These are phyloP conservation scores for Bolborhynchus lineola DNA, from an alignment of 2,113 vertebrate genomes.

Conservation along the genomic window DNA sequence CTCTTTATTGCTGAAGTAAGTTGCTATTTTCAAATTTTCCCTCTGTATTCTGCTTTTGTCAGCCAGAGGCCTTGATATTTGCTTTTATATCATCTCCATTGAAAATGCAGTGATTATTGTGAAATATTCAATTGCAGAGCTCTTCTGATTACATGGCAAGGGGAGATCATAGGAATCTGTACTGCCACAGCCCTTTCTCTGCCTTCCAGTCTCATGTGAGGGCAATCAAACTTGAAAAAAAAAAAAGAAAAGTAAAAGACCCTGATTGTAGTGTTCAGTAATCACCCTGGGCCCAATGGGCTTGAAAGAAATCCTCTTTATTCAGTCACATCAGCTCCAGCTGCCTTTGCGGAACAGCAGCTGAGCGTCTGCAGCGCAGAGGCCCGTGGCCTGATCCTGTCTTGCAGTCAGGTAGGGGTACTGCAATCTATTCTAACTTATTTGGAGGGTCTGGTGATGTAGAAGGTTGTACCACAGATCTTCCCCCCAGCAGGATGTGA, in stretches of 20 bases:
- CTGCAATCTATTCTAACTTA: not conserved
- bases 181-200: slow-evolving; percentile 33
- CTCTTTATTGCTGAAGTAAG: slow-evolving; percentile 70
- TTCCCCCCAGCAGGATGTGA: not conserved
- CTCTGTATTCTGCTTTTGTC: slow-evolving; percentile 72
- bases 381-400: not conserved
- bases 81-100: slow-evolving; percentile 64
- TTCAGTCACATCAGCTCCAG: slow-evolving; percentile 23
- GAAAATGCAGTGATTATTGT: slow-evolving; percentile 69
- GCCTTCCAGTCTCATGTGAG: not conserved
- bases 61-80: slow-evolving; percentile 70
- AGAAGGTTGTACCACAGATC: not conserved
- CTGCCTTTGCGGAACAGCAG: slow-evolving; percentile 8
- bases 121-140: slow-evolving; percentile 61
- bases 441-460: not conserved
- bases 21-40: slow-evolving; percentile 72
- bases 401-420: not conserved
- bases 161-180: slow-evolving; percentile 7
- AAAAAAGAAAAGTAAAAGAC: not conserved
- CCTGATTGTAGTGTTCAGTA: slow-evolving; percentile 52
- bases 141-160: slow-evolving; percentile 53
- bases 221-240: slow-evolving; percentile 20
- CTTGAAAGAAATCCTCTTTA: slow-evolving; percentile 54
- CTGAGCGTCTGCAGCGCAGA: not conserved
- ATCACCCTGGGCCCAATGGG: slow-evolving; percentile 23